A percentile compares a stretch with the other conserved stretches of the same genome.
phyloP scores from a whole-genome alignment of 2,888 invertebrate species.

The Drosophila birchii region DNA sequence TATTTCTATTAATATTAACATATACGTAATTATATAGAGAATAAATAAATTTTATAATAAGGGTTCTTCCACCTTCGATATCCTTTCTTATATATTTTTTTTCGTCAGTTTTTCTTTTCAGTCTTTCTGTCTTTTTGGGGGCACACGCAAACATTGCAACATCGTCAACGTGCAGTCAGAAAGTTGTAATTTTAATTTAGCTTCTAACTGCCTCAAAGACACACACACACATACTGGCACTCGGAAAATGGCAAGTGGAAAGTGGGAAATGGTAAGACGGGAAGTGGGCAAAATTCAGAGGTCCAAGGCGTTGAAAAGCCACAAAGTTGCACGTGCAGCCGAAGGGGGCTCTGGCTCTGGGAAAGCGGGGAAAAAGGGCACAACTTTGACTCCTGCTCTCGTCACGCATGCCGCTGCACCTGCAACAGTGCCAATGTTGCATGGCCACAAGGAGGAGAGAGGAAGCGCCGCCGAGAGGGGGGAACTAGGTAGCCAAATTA shows the following conservation, averaged over 20 bases:
- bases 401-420: slow-evolving; percentile 39
- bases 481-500: slow-evolving; percentile 41
- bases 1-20: neutral
- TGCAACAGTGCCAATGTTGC: slow-evolving; percentile 11
- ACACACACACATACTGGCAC: slow-evolving; percentile 15
- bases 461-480: neutral
- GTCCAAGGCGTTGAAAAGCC: slow-evolving; percentile 56
- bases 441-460: neutral
- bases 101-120: slow-evolving; percentile 6
- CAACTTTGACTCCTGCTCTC: slow-evolving; percentile 34
- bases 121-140: slow-evolving; percentile 34
- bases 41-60: neutral
- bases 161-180: slow-evolving; percentile 53
- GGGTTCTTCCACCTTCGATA: neutral
- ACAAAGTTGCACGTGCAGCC: slow-evolving; percentile 52
- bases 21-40: no score
- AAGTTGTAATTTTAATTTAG: slow-evolving; percentile 59
- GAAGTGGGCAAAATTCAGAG: slow-evolving; percentile 8
- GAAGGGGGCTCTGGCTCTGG: neutral
- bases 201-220: slow-evolving; percentile 53
- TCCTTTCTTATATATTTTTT: neutral
- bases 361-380: neutral
- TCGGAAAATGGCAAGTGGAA: slow-evolving; percentile 1
- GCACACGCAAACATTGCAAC: slow-evolving; percentile 51
- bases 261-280: slow-evolving; percentile 11